Percentiles rank a stretch among this genome's conserved stretches.
These are phyloP conservation scores for Psylliodes chrysocephalus DNA, from an alignment of 2,888 invertebrate species.

Conservation along the genomic window DNA sequence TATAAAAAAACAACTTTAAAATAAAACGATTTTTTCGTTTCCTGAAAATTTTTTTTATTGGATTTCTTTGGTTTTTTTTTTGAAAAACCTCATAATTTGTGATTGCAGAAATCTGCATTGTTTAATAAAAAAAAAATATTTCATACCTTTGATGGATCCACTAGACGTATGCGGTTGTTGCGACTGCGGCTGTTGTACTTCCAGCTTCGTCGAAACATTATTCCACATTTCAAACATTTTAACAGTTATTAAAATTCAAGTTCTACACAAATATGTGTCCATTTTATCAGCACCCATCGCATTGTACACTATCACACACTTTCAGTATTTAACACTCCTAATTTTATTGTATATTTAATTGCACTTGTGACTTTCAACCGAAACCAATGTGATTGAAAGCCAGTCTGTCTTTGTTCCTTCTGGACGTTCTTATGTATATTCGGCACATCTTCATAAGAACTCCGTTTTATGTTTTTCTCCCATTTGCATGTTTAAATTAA, in stretches of 20 bases:
- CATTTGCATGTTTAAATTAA: slow-evolving; percentile 2
- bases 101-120: no score
- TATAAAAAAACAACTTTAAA: no score
- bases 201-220: slow-evolving; percentile 80
- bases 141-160: slow-evolving; percentile 83
- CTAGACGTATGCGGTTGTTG: slow-evolving; percentile 84
- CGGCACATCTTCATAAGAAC: slow-evolving; percentile 63
- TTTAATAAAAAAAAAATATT: no score
- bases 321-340: neutral
- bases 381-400: slow-evolving; percentile 51
- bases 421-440: slow-evolving; percentile 62
- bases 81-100: no score
- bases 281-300: slow-evolving; percentile 9
- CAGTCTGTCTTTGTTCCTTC: slow-evolving; percentile 62
- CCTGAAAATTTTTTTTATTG: no score
- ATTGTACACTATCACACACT: slow-evolving; percentile 5
- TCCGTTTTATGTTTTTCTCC: slow-evolving; percentile 24
- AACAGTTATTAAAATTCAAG: slow-evolving; percentile 28
- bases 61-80: no score
- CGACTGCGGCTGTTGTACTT: slow-evolving; percentile 72
- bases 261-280: slow-evolving; percentile 13
- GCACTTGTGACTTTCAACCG: slow-evolving; percentile 42
- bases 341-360: neutral
- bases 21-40: no score
- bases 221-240: slow-evolving; percentile 88